These are phyloP conservation scores for Neosilurus hyrtlii DNA, from an alignment of 2,797 vertebrate genomes.

Conservation along the genomic window DNA sequence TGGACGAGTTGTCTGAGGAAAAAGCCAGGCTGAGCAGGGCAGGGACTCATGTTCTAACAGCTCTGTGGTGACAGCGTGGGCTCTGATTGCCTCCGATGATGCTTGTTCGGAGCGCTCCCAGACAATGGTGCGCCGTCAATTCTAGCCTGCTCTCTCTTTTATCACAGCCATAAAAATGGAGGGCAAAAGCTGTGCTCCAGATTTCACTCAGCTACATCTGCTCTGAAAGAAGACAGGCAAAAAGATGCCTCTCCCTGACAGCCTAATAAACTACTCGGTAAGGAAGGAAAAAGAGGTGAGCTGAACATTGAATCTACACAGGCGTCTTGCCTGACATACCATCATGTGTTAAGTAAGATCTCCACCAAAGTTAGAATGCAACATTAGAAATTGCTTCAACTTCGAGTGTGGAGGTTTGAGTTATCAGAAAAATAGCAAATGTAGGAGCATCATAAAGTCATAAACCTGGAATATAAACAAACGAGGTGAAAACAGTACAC, in stretches of 20 bases:
- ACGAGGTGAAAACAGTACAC: not conserved
- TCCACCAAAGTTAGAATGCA: not conserved
- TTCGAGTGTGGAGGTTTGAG: not conserved
- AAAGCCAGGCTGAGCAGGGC: conserved; percentile 21
- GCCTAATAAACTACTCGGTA: conserved; percentile 50
- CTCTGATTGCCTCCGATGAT: conserved; percentile 36
- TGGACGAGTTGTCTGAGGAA: conserved; percentile 2
- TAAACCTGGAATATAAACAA: not conserved
- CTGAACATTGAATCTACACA: conserved; percentile 48
- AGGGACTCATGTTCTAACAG: conserved; percentile 24
- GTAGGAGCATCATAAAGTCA: not conserved
- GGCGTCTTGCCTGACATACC: conserved; percentile 37
- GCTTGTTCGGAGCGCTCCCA: conserved; percentile 24
- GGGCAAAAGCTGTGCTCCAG: conserved; percentile 46
- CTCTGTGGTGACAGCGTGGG: conserved; percentile 31
- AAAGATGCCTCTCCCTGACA: conserved; percentile 44
- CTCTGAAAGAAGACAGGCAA: conserved; percentile 51
- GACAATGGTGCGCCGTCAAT: conserved; percentile 38
- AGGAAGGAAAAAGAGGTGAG: conserved; percentile 41
- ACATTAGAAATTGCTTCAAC: not conserved
- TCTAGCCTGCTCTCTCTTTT: conserved; percentile 44
- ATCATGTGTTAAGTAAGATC: not conserved
- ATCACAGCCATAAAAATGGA: conserved; percentile 51
- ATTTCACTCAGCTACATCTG: conserved; percentile 46
- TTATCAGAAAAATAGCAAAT: not conserved